Base-by-base conservation (phyloP, 2,797 vertebrate genomes). In the Halcyon chelicuti region DNA sequence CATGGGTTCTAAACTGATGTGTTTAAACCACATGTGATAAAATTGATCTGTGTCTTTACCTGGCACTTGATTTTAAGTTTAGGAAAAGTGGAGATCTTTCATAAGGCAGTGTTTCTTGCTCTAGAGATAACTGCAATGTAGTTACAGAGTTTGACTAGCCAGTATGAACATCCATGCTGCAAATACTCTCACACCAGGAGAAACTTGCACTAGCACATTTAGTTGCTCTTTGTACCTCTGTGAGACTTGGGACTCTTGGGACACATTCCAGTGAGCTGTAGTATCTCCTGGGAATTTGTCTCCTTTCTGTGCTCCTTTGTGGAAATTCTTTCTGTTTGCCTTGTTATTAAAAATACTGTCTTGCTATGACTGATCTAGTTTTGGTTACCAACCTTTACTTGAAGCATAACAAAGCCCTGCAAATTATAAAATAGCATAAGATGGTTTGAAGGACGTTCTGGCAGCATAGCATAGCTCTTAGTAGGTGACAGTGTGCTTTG, bases 101-200 rank as follows among this genome's bases (percentile, higher is more conserved):
- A 35, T 47, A 47, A 49, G 17, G 31, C 46, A 40, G 3, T 3
- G 0, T 61, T 79, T 82, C 46, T 82, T 79, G n/a, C 20, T 91
- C 37, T 70, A 19, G 46, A n/a, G 7, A 7, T 74, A 55, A 42
- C 16, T 17, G 39, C 21, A 46, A 4, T 35, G 8, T 55, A 74
- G 13, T 39, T 77, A n/a, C 14, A 35, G 35, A 46, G 10, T 68
- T 47, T 84, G 42, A 6, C 42, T 74, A 73, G 33, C 14, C 35
- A 39, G 2, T 31, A 46, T 72, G 23, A 63, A 19, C 26, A 29
- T 81, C 44, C 7, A 7, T 29, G 26, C 68, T 62, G 13, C n/a
- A 88, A 70, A 62, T 73, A 28, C 0, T 0, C 3, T 70, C 1
- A 1, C 5, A 51, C 11, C 22, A 71, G 55, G 12, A 90, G 4